Percentiles rank a stretch among this genome's conserved stretches.
Conservation (phyloP, 2,888 invertebrate species). For the Aleiodes testaceus region DNA sequence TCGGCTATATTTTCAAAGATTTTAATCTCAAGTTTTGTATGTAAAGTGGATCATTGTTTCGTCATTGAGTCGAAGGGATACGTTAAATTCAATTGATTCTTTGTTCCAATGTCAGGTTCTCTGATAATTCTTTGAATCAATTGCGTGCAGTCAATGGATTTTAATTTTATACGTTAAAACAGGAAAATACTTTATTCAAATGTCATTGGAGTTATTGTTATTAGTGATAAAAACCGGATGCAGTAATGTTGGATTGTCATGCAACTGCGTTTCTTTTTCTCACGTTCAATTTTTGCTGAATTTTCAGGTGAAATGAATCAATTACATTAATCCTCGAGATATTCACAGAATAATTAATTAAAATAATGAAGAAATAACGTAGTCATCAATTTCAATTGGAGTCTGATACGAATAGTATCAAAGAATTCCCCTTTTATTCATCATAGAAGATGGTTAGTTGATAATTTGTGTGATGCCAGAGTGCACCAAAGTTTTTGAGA, state of each 20-base stretch:
- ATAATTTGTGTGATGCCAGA: slow-evolving; percentile 23
- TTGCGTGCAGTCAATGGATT: slow-evolving; percentile 28
- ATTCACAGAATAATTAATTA: no score
- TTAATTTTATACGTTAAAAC: slow-evolving; percentile 17
- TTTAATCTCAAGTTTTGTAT: slow-evolving; percentile 20
- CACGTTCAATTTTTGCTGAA: neutral
- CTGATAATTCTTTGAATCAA: neutral
- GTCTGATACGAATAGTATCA: slow-evolving; percentile 1
- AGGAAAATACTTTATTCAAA: slow-evolving; percentile 6
- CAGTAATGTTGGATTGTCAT: slow-evolving; percentile 1
- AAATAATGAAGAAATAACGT: slow-evolving; percentile 1
- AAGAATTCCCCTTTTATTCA: slow-evolving; percentile 11
- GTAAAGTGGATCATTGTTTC: slow-evolving; percentile 16
- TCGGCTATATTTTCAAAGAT: neutral
- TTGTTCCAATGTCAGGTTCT: slow-evolving; percentile 1
- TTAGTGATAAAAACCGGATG: neutral
- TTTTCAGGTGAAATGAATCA: no score
- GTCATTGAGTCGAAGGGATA: slow-evolving; percentile 11
- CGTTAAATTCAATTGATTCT: slow-evolving; percentile 14
- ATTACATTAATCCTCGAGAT: neutral
- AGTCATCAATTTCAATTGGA: slow-evolving; percentile 43
- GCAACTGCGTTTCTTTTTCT: slow-evolving; percentile 6
- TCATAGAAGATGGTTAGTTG: slow-evolving; percentile 1
- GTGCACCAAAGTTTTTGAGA: slow-evolving; percentile 15
- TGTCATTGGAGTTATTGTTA: neutral